Evolutionary conservation across 2,888 invertebrate genomes (phyloP).

Genomic region (Chirona hameri): DNA sequence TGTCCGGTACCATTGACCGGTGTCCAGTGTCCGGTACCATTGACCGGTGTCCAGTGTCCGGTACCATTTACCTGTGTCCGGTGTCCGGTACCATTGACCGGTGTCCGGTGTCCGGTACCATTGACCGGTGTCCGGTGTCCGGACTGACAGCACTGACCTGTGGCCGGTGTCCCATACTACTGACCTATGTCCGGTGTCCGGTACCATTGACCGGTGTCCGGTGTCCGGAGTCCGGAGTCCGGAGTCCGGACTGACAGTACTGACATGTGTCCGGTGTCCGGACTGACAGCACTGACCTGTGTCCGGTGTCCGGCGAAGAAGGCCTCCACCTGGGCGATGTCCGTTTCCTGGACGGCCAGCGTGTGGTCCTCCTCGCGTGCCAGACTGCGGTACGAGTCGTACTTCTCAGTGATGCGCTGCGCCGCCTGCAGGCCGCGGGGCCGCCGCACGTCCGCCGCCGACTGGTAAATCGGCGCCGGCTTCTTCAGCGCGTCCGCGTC

Average conservation of each 20-base stretch:
- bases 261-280: neutral
- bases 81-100: no score
- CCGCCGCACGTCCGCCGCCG: conserved; percentile 39
- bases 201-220: no score
- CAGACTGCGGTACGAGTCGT: conserved; percentile 38
- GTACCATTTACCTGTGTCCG: no score
- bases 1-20: conserved; percentile 57
- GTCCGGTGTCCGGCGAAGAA: conserved; percentile 73
- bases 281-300: conserved; percentile 57
- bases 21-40: conserved; percentile 72
- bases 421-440: conserved; percentile 35
- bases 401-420: conserved; percentile 38
- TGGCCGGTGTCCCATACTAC: conserved; percentile 61
- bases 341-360: conserved; percentile 56
- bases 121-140: no score
- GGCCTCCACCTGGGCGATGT: conserved; percentile 65
- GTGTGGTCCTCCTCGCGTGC: conserved; percentile 35
- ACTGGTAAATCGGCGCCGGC: conserved; percentile 39
- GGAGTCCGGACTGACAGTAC: no score
- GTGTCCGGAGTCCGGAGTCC: no score
- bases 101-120: no score
- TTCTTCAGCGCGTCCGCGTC: conserved; percentile 33
- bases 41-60: no score
- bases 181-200: no score
- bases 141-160: conserved; percentile 57